A percentile compares a stretch with the other conserved stretches of the same genome.
These are phyloP conservation scores for Silurus lanzhouensis DNA, from an alignment of 2,797 vertebrate genomes.

Conservation along the genomic window DNA sequence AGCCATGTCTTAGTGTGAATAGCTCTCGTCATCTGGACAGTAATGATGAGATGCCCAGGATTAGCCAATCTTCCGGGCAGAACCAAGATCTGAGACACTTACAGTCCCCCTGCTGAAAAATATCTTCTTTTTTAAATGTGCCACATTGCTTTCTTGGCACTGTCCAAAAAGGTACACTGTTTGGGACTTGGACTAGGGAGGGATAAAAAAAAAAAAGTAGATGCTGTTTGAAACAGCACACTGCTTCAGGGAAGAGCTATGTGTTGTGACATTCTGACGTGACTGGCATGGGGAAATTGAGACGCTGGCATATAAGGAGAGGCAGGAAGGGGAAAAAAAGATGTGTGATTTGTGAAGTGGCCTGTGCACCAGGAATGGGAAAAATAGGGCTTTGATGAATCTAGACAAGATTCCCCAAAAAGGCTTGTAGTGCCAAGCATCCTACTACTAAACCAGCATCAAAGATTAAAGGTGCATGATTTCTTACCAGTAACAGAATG, in stretches of 20 bases:
- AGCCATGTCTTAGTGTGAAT: conserved; percentile 18
- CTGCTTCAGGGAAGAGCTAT: conserved; percentile 73
- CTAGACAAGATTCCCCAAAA: conserved; percentile 32
- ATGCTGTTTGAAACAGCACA: conserved; percentile 72
- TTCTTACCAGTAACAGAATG: conserved; percentile 27
- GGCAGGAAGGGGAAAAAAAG: conserved; percentile 13
- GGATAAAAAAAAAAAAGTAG: conserved; percentile 74
- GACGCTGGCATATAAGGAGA: conserved; percentile 36
- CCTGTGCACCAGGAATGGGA: conserved; percentile 31
- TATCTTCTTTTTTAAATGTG: conserved; percentile 64
- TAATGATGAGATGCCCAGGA: conserved; percentile 58
- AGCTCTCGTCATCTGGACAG: conserved; percentile 61
- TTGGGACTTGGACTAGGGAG: conserved; percentile 74
- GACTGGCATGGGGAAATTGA: conserved; percentile 35
- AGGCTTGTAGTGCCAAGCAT: conserved; percentile 23
- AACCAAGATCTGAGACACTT: conserved; percentile 57
- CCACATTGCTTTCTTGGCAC: conserved; percentile 70
- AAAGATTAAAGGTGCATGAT: conserved; percentile 35
- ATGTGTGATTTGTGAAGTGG: conserved; percentile 43
- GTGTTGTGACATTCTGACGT: conserved; percentile 58
- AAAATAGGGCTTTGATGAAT: conserved; percentile 47
- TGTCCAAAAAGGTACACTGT: conserved; percentile 80
- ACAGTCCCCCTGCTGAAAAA: conserved; percentile 67
- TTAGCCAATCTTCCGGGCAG: conserved; percentile 62
- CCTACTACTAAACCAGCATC: conserved; percentile 19